Conservation (phyloP, 1,140 invertebrate species). For the Lepidotrigona ventralis region DNA sequence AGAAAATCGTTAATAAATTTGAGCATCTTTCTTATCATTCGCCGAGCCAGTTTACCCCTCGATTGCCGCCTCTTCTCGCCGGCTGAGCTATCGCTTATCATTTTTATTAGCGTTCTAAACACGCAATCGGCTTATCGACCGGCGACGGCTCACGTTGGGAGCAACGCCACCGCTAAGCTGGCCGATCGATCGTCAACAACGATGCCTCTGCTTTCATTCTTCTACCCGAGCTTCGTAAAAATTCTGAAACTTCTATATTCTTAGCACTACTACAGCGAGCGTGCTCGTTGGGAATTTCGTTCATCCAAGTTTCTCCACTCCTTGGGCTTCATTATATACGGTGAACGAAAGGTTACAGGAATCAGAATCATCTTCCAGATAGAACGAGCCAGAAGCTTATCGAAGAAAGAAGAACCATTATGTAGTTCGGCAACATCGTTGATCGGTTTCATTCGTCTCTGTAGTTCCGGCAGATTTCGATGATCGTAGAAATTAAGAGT, state of each 20-base stretch:
- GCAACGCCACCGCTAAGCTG: constrained; percentile 12
- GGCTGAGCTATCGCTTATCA: constrained; percentile 22
- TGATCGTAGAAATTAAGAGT: no score
- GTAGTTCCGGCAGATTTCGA: no score
- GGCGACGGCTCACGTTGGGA: neutral
- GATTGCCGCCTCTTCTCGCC: neutral
- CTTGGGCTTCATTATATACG: no score
- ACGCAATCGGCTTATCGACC: constrained; percentile 36
- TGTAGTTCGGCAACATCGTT: neutral
- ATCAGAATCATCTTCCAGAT: neutral
- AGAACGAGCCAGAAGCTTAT: neutral
- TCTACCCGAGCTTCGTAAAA: no score
- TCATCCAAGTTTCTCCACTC: neutral
- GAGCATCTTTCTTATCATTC: constrained; percentile 15
- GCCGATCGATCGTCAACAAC: constrained; percentile 11
- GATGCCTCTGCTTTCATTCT: neutral
- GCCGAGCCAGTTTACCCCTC: neutral
- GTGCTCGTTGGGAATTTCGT: neutral
- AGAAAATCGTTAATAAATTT: neutral
- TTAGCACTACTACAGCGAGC: neutral
- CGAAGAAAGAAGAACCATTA: neutral
- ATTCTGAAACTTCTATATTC: neutral
- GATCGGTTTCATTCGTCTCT: no score
- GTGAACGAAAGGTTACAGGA: neutral
- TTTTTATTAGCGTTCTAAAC: constrained; percentile 37